A percentile compares a stretch with the other conserved stretches of the same genome.
These are phyloP conservation scores for Ptychoptera albimana DNA, from an alignment of 2,888 invertebrate species.

Conservation along the genomic window DNA sequence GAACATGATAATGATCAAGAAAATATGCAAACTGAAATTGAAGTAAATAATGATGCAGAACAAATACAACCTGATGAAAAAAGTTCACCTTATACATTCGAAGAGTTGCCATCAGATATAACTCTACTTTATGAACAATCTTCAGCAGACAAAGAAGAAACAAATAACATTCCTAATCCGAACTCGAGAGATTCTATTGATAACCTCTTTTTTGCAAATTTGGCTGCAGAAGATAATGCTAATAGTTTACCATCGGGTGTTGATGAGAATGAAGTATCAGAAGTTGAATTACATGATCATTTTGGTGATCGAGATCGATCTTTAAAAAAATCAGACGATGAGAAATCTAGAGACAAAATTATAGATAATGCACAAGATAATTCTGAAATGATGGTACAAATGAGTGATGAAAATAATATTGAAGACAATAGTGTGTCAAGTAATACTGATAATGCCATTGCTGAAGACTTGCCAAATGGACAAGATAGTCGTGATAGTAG, in stretches of 20 bases:
- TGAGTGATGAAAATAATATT: conserved; percentile 14
- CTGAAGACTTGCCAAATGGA: conserved; percentile 21
- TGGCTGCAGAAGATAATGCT: conserved; percentile 28
- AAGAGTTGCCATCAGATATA: conserved; percentile 13
- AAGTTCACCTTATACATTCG: conserved; percentile 30
- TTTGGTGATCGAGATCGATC: conserved; percentile 11
- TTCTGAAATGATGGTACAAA: conserved; percentile 17
- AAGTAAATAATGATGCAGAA: neutral
- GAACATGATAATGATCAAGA: neutral
- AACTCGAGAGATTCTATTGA: conserved; percentile 15
- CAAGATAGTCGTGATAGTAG: conserved; percentile 12
- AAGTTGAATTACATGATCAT: conserved; percentile 12
- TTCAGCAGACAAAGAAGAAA: conserved; percentile 3
- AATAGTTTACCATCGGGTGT: conserved; percentile 29
- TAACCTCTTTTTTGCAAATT: conserved; percentile 26
- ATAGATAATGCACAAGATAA: conserved; percentile 17
- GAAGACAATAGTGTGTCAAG: conserved; percentile 17
- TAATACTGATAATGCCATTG: conserved; percentile 18
- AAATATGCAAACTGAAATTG: neutral
- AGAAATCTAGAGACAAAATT: conserved; percentile 15
- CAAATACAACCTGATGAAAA: conserved; percentile 21
- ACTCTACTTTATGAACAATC: conserved; percentile 16
- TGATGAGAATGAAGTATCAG: conserved; percentile 18
- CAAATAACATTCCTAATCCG: neutral
- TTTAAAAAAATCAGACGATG: conserved; percentile 1